A percentile compares a stretch with the other conserved stretches of the same genome.
phyloP scores from a whole-genome alignment of 1,140 invertebrate species.

The Ceratoteleas bidentatus region DNA sequence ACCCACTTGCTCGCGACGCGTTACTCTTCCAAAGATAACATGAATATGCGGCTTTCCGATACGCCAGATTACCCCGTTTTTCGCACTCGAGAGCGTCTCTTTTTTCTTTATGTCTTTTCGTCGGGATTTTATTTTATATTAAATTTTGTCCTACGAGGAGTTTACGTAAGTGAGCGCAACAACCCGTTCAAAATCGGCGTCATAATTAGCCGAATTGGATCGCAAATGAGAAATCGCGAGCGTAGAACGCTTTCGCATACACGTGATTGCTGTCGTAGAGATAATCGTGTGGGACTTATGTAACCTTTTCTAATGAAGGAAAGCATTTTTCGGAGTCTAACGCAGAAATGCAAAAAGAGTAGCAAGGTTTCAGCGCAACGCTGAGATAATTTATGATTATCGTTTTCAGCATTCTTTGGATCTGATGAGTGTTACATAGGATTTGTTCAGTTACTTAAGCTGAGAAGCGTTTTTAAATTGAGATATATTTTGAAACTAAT shows the following conservation, averaged over 20 bases:
- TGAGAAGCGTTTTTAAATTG: no score
- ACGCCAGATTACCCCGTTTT: conserved; percentile 23
- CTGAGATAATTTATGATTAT: no score
- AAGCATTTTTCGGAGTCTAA: conserved; percentile 5
- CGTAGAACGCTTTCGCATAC: not conserved
- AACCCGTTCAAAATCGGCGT: conserved; percentile 19
- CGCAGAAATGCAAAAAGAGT: not conserved
- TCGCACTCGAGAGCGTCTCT: conserved; percentile 3
- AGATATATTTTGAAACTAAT: no score
- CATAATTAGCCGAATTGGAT: conserved; percentile 28
- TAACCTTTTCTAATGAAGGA: conserved; percentile 18
- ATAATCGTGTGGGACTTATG: conserved; percentile 13
- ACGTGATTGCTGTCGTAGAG: conserved; percentile 18
- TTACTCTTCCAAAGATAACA: conserved; percentile 60
- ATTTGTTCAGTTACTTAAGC: no score
- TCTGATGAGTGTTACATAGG: no score
- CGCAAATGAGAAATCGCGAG: conserved; percentile 29
- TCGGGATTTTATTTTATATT: conserved; percentile 5
- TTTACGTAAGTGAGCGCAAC: conserved; percentile 33
- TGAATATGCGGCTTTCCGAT: conserved; percentile 43
- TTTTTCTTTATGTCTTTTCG: no score
- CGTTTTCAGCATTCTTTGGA: no score
- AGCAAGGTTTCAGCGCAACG: not conserved
- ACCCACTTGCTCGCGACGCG: conserved; percentile 66
- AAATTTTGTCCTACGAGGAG: conserved; percentile 4